Conservation (phyloP, 1,140 invertebrate species). For the Microplitis demolitor region DNA sequence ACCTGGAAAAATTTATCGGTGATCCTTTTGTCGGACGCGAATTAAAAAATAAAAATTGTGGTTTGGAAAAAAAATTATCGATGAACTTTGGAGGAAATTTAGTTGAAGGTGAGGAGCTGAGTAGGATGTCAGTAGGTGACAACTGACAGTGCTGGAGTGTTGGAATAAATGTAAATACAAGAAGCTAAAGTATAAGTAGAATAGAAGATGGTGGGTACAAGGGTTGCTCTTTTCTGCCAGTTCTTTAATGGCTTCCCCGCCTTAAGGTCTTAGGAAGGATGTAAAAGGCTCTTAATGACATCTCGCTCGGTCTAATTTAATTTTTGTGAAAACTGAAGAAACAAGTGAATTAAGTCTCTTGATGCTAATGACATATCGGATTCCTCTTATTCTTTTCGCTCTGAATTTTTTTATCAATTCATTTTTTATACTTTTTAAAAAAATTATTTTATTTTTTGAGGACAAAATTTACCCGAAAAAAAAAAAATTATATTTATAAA, state of each 20-base stretch:
- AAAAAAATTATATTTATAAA: background rate
- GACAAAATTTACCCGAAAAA: too few species aligned
- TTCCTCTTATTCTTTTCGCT: slow-evolving; percentile 32
- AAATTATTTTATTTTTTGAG: too few species aligned
- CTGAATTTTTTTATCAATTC: background rate
- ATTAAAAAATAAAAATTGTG: too few species aligned
- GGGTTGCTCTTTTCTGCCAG: slow-evolving; percentile 43
- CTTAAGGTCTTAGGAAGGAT: slow-evolving; percentile 46
- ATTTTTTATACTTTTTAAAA: too few species aligned
- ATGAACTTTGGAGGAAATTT: too few species aligned
- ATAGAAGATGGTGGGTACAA: slow-evolving; percentile 32
- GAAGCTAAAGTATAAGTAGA: background rate
- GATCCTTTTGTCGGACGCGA: too few species aligned
- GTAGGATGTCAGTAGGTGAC: slow-evolving; percentile 39
- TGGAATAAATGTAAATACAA: slow-evolving; percentile 14
- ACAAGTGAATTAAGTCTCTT: slow-evolving; percentile 53
- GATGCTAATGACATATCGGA: slow-evolving; percentile 54
- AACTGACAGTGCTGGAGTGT: slow-evolving; percentile 32
- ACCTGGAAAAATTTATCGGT: background rate
- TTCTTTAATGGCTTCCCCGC: slow-evolving; percentile 43
- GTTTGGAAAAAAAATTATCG: too few species aligned
- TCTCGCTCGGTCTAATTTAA: slow-evolving; percentile 52
- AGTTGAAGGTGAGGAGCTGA: too few species aligned
- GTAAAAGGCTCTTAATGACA: slow-evolving; percentile 59
- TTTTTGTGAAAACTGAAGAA: slow-evolving; percentile 56